Evolutionary conservation across 1,140 invertebrate genomes (phyloP), one percentile per base, ranked within the genome.

Genomic region (Halesus radiatus): DNA sequence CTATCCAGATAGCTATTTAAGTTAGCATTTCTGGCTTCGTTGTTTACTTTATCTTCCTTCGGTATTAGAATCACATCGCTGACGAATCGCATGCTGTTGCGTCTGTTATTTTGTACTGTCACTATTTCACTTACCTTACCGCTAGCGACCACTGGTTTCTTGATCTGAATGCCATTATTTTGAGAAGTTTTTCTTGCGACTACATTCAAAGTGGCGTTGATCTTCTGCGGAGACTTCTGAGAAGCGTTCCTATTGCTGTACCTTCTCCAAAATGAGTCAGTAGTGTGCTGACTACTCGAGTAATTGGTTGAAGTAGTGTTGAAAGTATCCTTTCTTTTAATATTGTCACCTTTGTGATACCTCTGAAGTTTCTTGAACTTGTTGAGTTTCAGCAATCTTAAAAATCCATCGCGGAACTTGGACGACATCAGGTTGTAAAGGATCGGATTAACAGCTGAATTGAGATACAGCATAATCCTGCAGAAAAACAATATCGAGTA

Each of bases 371-470:
- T 86, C 85, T 89, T 88, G 54, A 90, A 80, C 76, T 87, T 89
- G 83, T 89, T 90, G 66, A 90, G 86, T 73, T 83, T 87, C 32
- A 93, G 89, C 58, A 95, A 84, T 66, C 91, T 92, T 8, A 93
- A 88, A 84, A 97, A 97, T 0, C 95, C 96, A 18, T 94, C 93
- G 13, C 96, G 91, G 88, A 97, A 98, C 87, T 97, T 97, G 0
- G 95, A 96, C n/a, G 95, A 97, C 94, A 96, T 96, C 15, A 96
- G 90, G 86, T 96, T 96, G 88, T 98, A 97, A 16, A 97, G 90
- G 83, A 97, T 96, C 3, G 96, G 96, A 88, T 97, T 98, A 77
- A 97, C 93, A 26, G 96, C 95, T 5, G 96, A 97, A 86, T 97
- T 97, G 20, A 97, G 91, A 88, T 97, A 97, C 18, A 96, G 87